These are phyloP conservation scores for Agrochola litura DNA, from an alignment of 2,888 invertebrate genomes.

Conservation along the genomic window DNA sequence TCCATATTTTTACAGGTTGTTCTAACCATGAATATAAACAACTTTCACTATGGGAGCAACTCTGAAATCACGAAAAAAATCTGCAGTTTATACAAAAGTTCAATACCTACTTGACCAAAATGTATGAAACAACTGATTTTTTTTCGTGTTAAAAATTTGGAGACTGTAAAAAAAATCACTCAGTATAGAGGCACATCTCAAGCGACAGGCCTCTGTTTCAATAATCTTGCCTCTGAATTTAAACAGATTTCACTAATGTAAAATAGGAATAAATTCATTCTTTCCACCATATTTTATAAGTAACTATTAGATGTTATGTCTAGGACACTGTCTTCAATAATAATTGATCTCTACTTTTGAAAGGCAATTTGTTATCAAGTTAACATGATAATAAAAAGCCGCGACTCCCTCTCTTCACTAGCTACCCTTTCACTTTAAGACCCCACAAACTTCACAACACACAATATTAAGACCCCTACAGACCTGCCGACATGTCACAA, in stretches of 20 bases:
- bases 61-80: no score
- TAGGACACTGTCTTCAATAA: not conserved
- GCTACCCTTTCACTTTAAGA: conserved; percentile 35
- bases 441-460: conserved; percentile 18
- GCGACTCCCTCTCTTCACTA: conserved; percentile 16
- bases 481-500: conserved; percentile 32
- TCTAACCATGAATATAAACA: no score
- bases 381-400: conserved; percentile 36
- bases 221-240: not conserved
- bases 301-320: not conserved
- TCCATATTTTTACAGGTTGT: no score
- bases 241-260: not conserved
- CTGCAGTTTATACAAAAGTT: no score
- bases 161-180: no score
- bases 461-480: conserved; percentile 28
- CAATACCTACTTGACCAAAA: no score
- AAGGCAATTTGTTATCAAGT: conserved; percentile 48
- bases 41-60: no score
- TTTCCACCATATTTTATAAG: no score
- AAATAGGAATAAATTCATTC: not conserved
- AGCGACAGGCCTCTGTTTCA: not conserved
- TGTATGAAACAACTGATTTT: no score
- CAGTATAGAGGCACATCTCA: no score
- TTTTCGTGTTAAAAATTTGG: no score
- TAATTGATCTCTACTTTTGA: not conserved